Evolutionary conservation across 2,888 invertebrate species (phyloP), one percentile per base, ranked within the genome.

Genomic region (Chelonus formosanus): DNA sequence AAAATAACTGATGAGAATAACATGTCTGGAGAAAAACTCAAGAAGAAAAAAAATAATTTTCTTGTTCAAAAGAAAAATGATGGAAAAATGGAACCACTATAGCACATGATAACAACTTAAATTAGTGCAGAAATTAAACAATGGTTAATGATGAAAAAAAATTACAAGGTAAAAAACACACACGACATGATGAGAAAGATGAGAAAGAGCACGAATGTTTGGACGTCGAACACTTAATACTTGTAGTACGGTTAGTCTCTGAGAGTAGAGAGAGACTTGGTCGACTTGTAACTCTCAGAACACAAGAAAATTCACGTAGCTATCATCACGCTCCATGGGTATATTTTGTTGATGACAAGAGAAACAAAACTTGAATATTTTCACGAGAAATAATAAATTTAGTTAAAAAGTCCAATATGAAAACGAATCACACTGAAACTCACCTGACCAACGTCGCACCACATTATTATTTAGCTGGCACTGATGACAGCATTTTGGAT

Each of bases 361-460:
- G 6, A 40, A 40, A 40, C 6, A 40, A 40, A 40, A 40, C 40
- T 40, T 20, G 20, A 43, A 40, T 31, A 56, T n/a, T 44, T 43
- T 59, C 63, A 57, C 59, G 47, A 43, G 32, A 52, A 60, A 59
- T 44, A 55, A 57, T 43, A 59, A 54, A 43, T 52, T 3, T 45
- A 62, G 36, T 44, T 54, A 43, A 34, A n/a, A 55, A 40, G 7
- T 34, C 8, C 31, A 44, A 43, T 5, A 44, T 50, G 31, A n/a
- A 55, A 55, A 45, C 52, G 50, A 53, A 40, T 54, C 62, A 64
- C 59, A 64, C 66, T 50, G 57, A 32, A 76, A 82, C 82, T 84
- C 82, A 83, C 84, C 84, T 84, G 83, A 78, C 80, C 80, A 81
- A 83, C 79, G 82, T 84, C 83, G 82, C 79, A 83, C 83, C 83